Conservation (phyloP, 2,113 vertebrate species). For the Sceloporus undulatus region DNA sequence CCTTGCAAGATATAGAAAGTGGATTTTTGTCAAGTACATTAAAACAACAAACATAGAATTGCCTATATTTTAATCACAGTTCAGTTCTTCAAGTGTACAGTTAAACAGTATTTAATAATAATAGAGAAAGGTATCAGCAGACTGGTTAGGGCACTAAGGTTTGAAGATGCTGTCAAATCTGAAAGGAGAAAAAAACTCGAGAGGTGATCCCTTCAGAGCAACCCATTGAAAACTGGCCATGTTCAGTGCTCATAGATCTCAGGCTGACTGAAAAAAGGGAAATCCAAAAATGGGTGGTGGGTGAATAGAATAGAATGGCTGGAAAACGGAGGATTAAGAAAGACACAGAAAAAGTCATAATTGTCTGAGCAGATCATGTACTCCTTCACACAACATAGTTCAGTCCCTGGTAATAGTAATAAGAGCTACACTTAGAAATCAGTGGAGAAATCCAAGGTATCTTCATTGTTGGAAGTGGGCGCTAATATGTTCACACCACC, state of each 20-base stretch:
- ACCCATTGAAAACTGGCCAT: neutral
- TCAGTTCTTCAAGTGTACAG: neutral
- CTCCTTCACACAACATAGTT: neutral
- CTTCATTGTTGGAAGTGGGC: neutral
- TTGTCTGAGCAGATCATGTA: neutral
- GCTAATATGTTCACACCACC: neutral
- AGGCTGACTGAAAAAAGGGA: neutral
- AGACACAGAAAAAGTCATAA: neutral
- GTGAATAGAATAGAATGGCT: neutral
- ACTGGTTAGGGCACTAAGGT: neutral
- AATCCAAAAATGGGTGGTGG: neutral
- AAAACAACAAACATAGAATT: neutral
- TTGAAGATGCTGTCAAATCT: neutral
- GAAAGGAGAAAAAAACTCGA: too few relatives aligned
- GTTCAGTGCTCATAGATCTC: neutral
- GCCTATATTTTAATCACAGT: neutral
- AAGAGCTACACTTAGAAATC: neutral
- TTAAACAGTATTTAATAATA: neutral
- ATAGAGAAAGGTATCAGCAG: neutral
- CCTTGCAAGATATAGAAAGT: neutral
- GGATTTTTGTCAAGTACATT: neutral
- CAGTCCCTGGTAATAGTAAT: neutral
- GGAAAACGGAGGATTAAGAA: neutral
- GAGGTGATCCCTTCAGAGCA: neutral
- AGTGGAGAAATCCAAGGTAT: neutral